These are phyloP conservation scores for Hyperoodon ampullatus DNA, from an alignment of 2,113 vertebrate species.

Conservation along the genomic window DNA sequence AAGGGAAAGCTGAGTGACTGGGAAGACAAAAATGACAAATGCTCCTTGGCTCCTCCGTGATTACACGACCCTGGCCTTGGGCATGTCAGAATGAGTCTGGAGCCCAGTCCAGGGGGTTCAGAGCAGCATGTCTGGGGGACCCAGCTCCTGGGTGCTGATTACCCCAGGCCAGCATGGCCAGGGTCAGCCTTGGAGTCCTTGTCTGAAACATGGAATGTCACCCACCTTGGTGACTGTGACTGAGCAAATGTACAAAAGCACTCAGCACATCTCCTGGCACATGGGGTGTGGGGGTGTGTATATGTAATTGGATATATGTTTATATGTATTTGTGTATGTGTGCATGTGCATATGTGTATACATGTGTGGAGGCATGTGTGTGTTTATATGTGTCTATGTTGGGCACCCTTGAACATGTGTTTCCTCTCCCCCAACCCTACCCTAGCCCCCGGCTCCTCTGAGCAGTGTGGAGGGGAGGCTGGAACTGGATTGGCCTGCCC, in stretches of 20 bases:
- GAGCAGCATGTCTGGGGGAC: neutral
- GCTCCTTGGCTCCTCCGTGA: rapidly evolving
- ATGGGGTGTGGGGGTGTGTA: no score
- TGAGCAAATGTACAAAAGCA: neutral
- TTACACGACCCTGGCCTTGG: no score
- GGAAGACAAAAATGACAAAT: neutral
- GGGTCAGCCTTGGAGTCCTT: neutral
- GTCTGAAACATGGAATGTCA: neutral
- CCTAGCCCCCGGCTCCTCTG: neutral
- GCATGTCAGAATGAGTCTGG: neutral
- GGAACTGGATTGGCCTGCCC: neutral
- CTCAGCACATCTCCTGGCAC: neutral
- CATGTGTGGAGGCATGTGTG: neutral
- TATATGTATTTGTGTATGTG: neutral
- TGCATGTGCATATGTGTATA: neutral
- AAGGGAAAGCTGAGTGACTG: neutral
- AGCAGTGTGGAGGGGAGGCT: neutral
- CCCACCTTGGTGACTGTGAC: neutral
- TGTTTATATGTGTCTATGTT: neutral
- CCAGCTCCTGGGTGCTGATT: neutral
- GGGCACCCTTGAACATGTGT: neutral
- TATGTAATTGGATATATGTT: no score
- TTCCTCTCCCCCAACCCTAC: neutral
- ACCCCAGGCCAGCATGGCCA: neutral
- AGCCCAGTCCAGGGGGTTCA: neutral